Conservation (phyloP, 2,797 vertebrate genomes). For the Telmatherina bonti region DNA sequence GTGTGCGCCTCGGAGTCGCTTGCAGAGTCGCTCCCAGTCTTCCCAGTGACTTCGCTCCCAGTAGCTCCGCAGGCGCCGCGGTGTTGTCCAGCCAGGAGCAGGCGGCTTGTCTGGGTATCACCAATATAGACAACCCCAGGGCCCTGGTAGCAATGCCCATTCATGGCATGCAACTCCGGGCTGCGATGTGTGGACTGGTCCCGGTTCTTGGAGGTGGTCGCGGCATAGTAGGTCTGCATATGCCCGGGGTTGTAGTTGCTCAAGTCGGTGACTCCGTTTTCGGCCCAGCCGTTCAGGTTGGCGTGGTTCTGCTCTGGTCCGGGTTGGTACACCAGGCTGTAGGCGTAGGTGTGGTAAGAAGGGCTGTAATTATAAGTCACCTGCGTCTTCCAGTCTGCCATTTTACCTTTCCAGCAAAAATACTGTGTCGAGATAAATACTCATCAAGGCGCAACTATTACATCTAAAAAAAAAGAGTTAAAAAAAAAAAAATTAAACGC, state of each 20-base stretch:
- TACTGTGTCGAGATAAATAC: neutral
- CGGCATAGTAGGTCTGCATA: slow-evolving; percentile 57
- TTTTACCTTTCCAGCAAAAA: slow-evolving; percentile 6
- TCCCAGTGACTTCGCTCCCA: slow-evolving; percentile 41
- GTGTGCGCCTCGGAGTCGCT: slow-evolving; percentile 78
- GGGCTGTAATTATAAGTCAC: slow-evolving; percentile 77
- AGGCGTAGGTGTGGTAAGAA: slow-evolving; percentile 78
- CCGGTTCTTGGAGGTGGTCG: slow-evolving; percentile 7
- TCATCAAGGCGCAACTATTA: neutral
- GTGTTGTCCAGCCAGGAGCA: slow-evolving; percentile 44
- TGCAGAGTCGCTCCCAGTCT: slow-evolving; percentile 60
- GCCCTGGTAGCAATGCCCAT: slow-evolving; percentile 48
- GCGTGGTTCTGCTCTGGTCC: slow-evolving; percentile 67
- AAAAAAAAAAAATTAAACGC: neutral
- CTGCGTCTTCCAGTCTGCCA: slow-evolving; percentile 83
- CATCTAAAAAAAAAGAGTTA: too few species aligned
- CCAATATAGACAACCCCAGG: slow-evolving; percentile 54
- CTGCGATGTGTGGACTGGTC: slow-evolving; percentile 59
- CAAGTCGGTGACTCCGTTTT: slow-evolving; percentile 43
- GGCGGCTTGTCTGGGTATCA: slow-evolving; percentile 48
- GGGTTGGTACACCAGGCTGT: slow-evolving; percentile 74
- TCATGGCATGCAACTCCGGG: slow-evolving; percentile 40
- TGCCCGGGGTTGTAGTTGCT: slow-evolving; percentile 48
- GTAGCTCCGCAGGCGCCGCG: neutral
- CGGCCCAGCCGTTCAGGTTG: slow-evolving; percentile 62